Percentiles rank a stretch among this genome's conserved stretches.
phyloP scores from a whole-genome alignment of 2,797 vertebrate species.

The Phoeniculus purpureus region DNA sequence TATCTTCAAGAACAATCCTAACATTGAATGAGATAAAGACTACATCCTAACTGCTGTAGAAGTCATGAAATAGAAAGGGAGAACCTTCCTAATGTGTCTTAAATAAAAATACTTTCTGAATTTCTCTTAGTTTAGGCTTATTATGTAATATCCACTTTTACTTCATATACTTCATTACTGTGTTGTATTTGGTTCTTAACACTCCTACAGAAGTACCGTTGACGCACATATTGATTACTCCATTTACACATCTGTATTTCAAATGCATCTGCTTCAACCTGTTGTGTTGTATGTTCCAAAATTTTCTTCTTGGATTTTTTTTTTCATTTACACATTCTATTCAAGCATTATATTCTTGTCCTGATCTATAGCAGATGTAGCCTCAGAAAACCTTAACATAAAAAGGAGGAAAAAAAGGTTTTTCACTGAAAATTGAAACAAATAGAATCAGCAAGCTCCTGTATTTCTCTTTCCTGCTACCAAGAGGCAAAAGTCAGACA shows the following conservation, averaged over 20 bases:
- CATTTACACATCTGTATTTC: background rate
- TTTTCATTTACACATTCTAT: background rate
- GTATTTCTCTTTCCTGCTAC: background rate
- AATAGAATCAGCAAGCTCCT: background rate
- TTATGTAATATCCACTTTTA: background rate
- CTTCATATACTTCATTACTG: background rate
- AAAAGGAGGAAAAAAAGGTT: background rate
- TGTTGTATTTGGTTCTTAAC: background rate
- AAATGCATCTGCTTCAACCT: background rate
- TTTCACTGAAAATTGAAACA: background rate
- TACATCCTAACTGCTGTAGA: background rate
- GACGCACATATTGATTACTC: background rate
- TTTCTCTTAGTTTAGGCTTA: background rate
- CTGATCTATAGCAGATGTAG: background rate
- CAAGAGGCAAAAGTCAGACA: background rate
- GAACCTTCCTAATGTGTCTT: background rate
- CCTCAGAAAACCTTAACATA: background rate
- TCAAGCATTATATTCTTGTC: background rate
- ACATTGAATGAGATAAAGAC: constrained; percentile 56
- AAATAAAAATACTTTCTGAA: background rate
- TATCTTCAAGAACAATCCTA: constrained; percentile 87
- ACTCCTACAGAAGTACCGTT: background rate
- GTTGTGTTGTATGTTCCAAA: background rate
- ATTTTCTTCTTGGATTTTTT: background rate
- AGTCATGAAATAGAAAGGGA: background rate